Evolutionary conservation across 2,888 invertebrate genomes (phyloP).

Genomic region (Leptopilina syphax): DNA sequence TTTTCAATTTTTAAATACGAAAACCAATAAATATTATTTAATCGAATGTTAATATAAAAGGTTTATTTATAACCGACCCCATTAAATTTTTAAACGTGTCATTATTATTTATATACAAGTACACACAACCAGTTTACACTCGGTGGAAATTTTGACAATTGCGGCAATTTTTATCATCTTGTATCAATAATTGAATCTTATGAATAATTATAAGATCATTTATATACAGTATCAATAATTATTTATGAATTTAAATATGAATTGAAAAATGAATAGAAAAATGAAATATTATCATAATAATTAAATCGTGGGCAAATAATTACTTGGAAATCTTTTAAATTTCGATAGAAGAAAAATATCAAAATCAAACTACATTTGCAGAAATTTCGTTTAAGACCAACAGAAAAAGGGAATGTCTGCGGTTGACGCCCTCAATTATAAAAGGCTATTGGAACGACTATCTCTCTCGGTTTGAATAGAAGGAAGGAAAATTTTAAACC

Average conservation of each 20-base stretch:
- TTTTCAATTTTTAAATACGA: not conserved
- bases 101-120: too few species aligned
- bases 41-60: not conserved
- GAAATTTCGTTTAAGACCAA: not conserved
- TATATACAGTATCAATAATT: too few species aligned
- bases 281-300: too few species aligned
- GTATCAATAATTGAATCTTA: too few species aligned
- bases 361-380: not conserved
- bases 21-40: slow-evolving; percentile 3
- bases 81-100: not conserved
- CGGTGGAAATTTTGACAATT: too few species aligned
- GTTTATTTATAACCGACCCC: not conserved
- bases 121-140: too few species aligned
- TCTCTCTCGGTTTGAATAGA: slow-evolving; percentile 20
- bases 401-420: not conserved
- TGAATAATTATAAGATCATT: too few species aligned
- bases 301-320: too few species aligned
- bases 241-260: too few species aligned
- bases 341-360: not conserved
- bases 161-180: too few species aligned
- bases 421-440: slow-evolving; percentile 27
- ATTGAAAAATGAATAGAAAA: too few species aligned
- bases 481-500: slow-evolving; percentile 20
- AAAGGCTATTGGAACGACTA: not conserved
- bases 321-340: too few species aligned